Evolutionary conservation across 2,888 invertebrate genomes (phyloP).

Genomic region (Cerastis rubricosa): DNA sequence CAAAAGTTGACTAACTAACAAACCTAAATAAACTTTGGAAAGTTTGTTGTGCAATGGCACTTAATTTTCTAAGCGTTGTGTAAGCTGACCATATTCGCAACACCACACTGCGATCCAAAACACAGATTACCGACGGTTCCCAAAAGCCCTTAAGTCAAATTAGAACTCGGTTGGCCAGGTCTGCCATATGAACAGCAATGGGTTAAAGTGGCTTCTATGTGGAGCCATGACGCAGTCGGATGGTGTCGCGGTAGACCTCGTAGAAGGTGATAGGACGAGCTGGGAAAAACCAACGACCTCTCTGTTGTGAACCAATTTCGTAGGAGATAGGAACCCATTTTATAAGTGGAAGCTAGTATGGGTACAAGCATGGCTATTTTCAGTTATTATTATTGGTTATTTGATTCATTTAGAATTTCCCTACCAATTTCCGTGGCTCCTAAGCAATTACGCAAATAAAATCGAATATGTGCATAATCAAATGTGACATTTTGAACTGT

Average conservation of each 20-base stretch:
- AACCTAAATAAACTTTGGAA: too few relatives aligned
- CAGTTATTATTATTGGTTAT: background rate
- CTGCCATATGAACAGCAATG: background rate
- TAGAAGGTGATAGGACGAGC: background rate
- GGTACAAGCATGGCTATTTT: background rate
- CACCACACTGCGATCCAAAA: background rate
- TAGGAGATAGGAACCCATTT: background rate
- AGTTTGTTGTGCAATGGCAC: background rate
- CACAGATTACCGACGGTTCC: background rate
- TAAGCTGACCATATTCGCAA: background rate
- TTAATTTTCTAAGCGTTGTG: background rate
- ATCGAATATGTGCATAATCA: conserved; percentile 63
- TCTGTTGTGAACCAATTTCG: background rate
- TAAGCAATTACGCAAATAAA: conserved; percentile 42
- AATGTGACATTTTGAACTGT: conserved; percentile 61
- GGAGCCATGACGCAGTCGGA: background rate
- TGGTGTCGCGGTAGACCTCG: background rate
- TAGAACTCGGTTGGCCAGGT: background rate
- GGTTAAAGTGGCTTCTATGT: background rate
- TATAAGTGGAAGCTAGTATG: background rate
- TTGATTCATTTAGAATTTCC: background rate
- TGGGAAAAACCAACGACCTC: background rate
- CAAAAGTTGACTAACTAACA: background rate
- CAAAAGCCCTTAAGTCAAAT: background rate
- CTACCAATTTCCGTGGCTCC: conserved; percentile 21